Percentiles rank a stretch among this genome's conserved stretches.
phyloP scores from a whole-genome alignment of 2,888 invertebrate genomes.

The Aelia acuminata region DNA sequence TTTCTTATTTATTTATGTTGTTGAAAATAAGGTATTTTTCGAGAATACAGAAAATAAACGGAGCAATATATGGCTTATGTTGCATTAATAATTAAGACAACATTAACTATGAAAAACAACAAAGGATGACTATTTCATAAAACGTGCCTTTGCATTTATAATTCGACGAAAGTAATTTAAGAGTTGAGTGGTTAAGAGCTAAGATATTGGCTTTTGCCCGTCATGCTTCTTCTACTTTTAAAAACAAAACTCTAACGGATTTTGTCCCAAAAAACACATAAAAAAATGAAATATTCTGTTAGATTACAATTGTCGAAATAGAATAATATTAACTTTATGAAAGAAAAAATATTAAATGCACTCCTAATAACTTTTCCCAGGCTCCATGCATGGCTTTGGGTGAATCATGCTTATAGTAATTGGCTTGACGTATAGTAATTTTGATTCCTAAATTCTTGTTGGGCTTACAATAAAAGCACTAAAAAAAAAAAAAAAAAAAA shows the following conservation, averaged over 20 bases:
- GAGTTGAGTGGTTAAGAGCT: constrained; percentile 13
- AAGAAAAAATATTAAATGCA: too few relatives aligned
- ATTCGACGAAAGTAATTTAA: constrained; percentile 21
- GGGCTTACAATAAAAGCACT: too few relatives aligned
- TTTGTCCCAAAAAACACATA: not conserved
- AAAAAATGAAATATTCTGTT: not conserved
- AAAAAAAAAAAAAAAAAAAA: too few relatives aligned
- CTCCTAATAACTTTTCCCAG: too few relatives aligned
- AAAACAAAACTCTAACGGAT: not conserved
- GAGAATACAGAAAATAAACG: not conserved
- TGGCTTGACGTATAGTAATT: too few relatives aligned
- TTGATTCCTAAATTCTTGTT: too few relatives aligned
- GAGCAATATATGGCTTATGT: not conserved
- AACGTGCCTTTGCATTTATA: constrained; percentile 42
- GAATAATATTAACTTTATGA: too few relatives aligned
- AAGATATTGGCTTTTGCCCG: constrained; percentile 4
- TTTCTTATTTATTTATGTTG: too few relatives aligned
- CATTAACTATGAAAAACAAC: constrained; percentile 34
- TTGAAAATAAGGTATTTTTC: too few relatives aligned
- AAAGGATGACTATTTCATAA: constrained; percentile 17
- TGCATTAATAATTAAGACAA: constrained; percentile 16
- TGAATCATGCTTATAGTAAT: too few relatives aligned
- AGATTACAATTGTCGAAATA: not conserved
- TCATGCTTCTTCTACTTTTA: not conserved
- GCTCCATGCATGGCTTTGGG: too few relatives aligned